A percentile compares a stretch with the other conserved stretches of the same genome.
Conservation (phyloP, 2,888 invertebrate species). For the Tillus elongatus region DNA sequence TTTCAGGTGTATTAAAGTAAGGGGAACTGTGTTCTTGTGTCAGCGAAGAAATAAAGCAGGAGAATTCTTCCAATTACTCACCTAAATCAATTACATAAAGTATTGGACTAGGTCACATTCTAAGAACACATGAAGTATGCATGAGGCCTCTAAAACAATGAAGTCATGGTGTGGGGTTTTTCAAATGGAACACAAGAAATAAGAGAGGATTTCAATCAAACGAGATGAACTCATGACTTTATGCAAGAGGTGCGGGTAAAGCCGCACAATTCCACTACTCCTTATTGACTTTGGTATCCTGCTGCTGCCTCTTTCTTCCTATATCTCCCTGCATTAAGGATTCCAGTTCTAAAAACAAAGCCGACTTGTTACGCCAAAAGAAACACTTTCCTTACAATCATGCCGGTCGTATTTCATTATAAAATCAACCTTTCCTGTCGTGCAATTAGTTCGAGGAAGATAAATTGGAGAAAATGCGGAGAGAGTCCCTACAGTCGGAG, state of each 20-base stretch:
- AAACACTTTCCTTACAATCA: too few relatives aligned
- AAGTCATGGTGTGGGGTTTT: constrained; percentile 41
- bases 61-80: constrained; percentile 24
- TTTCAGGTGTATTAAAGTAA: too few relatives aligned
- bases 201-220: constrained; percentile 46
- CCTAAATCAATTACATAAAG: constrained; percentile 14
- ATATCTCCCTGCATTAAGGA: constrained; percentile 28
- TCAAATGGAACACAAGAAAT: constrained; percentile 41
- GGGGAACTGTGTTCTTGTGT: too few relatives aligned
- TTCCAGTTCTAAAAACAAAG: constrained; percentile 15
- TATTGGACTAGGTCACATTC: constrained; percentile 24
- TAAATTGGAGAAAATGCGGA: too few relatives aligned
- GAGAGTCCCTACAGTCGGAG: too few relatives aligned
- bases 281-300: constrained; percentile 29
- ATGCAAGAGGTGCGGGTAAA: constrained; percentile 42
- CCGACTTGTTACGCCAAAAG: too few relatives aligned
- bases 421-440: too few relatives aligned
- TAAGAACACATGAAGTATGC: constrained; percentile 41
- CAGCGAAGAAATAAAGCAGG: too few relatives aligned
- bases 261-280: constrained; percentile 30
- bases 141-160: constrained; percentile 43
- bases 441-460: too few relatives aligned
- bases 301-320: constrained; percentile 22
- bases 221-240: constrained; percentile 46
- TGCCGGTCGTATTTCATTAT: too few relatives aligned